Conservation (phyloP, 2,888 invertebrate species). For the Tetragnatha montana region DNA sequence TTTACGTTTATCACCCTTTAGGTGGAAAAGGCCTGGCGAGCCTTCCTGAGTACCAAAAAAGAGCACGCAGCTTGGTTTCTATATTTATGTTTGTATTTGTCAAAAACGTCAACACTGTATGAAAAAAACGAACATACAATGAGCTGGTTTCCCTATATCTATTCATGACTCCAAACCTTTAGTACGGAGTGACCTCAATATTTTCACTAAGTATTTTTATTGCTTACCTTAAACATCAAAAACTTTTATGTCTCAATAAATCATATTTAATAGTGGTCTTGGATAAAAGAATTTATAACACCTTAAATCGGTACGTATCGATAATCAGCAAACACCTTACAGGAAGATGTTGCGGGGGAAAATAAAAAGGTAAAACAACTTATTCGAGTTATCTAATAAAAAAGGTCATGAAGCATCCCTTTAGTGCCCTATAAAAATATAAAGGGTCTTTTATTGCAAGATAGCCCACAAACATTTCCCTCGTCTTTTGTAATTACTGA, state of each 20-base stretch:
- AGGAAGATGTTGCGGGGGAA: background rate
- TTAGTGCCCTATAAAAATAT: constrained; percentile 45
- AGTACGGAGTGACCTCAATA: background rate
- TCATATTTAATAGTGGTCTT: background rate
- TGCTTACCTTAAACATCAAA: background rate
- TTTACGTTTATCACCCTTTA: too few species aligned
- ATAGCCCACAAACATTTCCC: background rate
- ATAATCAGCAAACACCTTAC: constrained; percentile 1
- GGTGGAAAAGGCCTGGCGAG: too few species aligned
- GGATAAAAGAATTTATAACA: background rate
- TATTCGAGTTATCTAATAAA: constrained; percentile 40
- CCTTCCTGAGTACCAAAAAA: too few species aligned
- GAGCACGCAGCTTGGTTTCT: too few species aligned
- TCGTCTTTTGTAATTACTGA: background rate
- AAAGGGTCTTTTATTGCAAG: constrained; percentile 16
- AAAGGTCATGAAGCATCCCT: constrained; percentile 26
- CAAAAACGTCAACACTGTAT: too few species aligned
- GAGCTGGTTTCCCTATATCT: too few species aligned
- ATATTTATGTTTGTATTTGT: too few species aligned
- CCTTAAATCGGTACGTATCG: background rate
- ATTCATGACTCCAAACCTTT: too few species aligned
- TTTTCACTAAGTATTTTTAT: background rate
- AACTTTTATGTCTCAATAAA: background rate
- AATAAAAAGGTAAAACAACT: background rate
- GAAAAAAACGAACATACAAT: too few species aligned